Evolutionary conservation across 2,113 vertebrate genomes (phyloP).

Genomic region (Megaceryle torquata): DNA sequence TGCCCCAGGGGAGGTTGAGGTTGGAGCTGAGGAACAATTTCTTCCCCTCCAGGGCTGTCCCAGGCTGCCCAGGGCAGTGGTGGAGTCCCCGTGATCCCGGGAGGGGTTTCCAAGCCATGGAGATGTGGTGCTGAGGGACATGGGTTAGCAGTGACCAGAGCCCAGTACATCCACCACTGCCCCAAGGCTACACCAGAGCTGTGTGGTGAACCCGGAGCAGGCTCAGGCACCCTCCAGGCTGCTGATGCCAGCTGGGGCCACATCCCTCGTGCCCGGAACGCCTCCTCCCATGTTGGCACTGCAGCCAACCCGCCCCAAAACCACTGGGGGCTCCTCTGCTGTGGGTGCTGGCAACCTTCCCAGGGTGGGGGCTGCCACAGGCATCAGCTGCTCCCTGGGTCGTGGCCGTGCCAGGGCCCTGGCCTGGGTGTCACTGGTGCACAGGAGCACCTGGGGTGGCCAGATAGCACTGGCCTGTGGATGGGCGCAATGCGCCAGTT

Average conservation of each 20-base stretch:
- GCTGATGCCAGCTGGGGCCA: not conserved
- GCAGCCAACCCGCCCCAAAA: not conserved
- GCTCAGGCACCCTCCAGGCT: not conserved
- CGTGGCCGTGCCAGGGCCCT: fast-evolving
- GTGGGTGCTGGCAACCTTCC: not conserved
- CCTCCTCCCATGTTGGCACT: not conserved
- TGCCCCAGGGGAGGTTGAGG: too few relatives aligned
- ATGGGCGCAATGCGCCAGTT: not conserved
- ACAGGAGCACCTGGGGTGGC: not conserved
- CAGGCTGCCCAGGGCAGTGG: not conserved
- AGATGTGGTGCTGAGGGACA: not conserved
- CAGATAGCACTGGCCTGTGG: fast-evolving
- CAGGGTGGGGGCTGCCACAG: too few relatives aligned
- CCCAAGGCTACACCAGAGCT: too few relatives aligned
- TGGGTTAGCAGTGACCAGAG: not conserved
- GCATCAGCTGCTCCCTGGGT: fast-evolving
- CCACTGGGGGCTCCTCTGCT: too few relatives aligned
- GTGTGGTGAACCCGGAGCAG: too few relatives aligned
- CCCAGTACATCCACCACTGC: too few relatives aligned
- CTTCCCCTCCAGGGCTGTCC: too few relatives aligned
- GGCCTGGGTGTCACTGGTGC: fast-evolving
- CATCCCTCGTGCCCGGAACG: not conserved
- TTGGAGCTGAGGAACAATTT: too few relatives aligned
- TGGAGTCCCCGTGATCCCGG: not conserved
- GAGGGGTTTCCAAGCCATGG: not conserved